Evolutionary conservation across 2,113 vertebrate species (phyloP).

Genomic region (Galeopterus variegatus): DNA sequence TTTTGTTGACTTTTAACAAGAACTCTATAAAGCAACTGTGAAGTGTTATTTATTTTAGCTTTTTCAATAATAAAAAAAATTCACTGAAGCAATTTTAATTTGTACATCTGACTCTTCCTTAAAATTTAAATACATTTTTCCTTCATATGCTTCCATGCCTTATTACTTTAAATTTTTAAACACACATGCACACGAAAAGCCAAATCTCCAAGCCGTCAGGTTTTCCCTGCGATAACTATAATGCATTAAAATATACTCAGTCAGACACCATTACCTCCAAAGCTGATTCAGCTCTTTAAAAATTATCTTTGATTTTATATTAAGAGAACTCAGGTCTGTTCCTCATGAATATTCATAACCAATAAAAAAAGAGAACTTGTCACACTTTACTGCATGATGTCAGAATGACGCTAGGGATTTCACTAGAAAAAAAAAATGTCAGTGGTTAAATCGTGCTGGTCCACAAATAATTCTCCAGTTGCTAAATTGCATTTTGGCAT

Average conservation of each 20-base stretch:
- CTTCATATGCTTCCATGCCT: background rate
- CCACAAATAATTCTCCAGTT: conserved; percentile 57
- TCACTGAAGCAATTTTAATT: conserved; percentile 45
- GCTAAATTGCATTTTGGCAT: conserved; percentile 65
- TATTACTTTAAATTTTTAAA: conserved; percentile 36
- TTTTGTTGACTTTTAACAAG: conserved; percentile 58
- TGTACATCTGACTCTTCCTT: background rate
- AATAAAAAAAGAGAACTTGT: background rate
- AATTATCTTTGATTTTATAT: conserved; percentile 61
- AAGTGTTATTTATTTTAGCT: conserved; percentile 33
- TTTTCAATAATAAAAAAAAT: conserved; percentile 34
- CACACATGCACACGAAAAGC: background rate
- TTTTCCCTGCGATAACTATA: conserved; percentile 27
- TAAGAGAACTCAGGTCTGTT: background rate
- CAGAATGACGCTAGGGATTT: conserved; percentile 60
- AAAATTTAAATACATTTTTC: conserved; percentile 5
- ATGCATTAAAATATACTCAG: conserved; percentile 7
- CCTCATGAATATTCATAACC: too few relatives aligned
- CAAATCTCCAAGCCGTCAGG: background rate
- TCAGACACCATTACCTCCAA: background rate
- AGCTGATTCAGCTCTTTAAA: conserved; percentile 13
- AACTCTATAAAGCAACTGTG: conserved; percentile 30
- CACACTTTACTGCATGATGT: conserved; percentile 47
- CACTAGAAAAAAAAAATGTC: conserved; percentile 23
- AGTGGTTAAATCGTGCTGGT: conserved; percentile 67